Base-by-base conservation (phyloP, 2,888 invertebrate species). In the Alcis repandata region DNA sequence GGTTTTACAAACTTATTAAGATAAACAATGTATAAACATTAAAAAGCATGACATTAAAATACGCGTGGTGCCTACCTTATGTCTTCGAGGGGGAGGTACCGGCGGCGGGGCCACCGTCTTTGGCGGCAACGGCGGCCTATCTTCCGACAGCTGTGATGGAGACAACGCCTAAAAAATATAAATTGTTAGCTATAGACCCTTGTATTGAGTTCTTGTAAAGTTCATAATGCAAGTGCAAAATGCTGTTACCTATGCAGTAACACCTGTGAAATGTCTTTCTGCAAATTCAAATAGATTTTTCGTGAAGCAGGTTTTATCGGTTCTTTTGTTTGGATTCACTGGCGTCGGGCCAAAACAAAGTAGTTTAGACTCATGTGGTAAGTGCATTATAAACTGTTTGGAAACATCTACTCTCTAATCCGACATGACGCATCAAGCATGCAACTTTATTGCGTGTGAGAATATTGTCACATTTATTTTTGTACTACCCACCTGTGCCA, bases 61-160 rank as follows among this genome's bases (percentile, higher is more conserved):
- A 41, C 9, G 19, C 7, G 8, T 19, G 10, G 41, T 33, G 36
- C 19, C 40, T 79, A 90, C 94, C 88, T 94, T 94, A 75, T 94
- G 89, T 79, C 91, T 84, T 64, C 94, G 86, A 62, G 93, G 93
- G 40, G 94, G 94, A 3, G 94, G 94, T 22, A 94, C 93, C 1
- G 94, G 94, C 1, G 94, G 94, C 2, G 94, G 84, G 19, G 88
- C 79, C 19, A 81, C 83, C 10, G 48, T 54, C 75, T 94, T 94
- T 1, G 94, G 94, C 20, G 94, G 94, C 20, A 94, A 77, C 8
- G 94, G 94, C 0, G 94, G 94, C 41, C 92, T 86, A 49, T 90
- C 92, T 68, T 93, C 93, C 22, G 89, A 84, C 43, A 89, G 70
- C 71, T 91, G 91, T 7, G 86, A 76, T 45, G 79, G 79, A 8